A percentile compares a stretch with the other conserved stretches of the same genome.
These are phyloP conservation scores for Procavia capensis DNA, from an alignment of 2,113 vertebrate species.

Conservation along the genomic window DNA sequence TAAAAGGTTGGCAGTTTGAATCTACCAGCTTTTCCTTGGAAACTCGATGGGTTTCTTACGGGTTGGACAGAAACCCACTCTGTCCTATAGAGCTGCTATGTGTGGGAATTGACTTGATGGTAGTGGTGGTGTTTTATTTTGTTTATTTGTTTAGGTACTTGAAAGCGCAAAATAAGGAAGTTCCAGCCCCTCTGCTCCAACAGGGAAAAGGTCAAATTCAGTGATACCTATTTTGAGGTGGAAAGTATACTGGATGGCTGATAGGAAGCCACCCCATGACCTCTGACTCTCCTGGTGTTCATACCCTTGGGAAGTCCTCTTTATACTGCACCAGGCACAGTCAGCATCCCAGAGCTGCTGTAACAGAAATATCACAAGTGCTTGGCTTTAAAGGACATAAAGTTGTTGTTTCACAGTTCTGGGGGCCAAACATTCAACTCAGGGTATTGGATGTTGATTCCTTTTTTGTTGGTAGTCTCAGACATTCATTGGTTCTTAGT, in stretches of 20 bases:
- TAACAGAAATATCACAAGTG: neutral
- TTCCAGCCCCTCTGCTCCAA: fast-evolving
- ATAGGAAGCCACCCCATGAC: neutral
- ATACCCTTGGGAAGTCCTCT: fast-evolving
- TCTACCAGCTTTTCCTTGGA: too few relatives aligned
- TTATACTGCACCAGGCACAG: fast-evolving
- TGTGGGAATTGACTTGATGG: too few relatives aligned
- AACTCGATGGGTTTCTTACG: too few relatives aligned
- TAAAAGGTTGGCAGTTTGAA: too few relatives aligned
- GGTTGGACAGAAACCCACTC: too few relatives aligned
- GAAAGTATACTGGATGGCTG: neutral
- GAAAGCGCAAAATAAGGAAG: fast-evolving
- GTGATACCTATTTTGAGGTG: fast-evolving
- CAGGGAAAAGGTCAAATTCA: neutral
- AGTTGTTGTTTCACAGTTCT: neutral
- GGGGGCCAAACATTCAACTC: neutral
- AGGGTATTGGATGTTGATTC: neutral
- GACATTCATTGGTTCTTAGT: neutral
- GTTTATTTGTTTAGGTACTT: neutral
- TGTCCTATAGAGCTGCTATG: too few relatives aligned
- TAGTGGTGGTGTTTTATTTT: too few relatives aligned
- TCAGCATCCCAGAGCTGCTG: neutral
- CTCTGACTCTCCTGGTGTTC: too few relatives aligned
- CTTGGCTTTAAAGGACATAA: too few relatives aligned
- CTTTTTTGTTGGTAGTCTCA: neutral